Percentiles rank a stretch among this genome's conserved stretches.
phyloP scores from a whole-genome alignment of 2,888 invertebrate species.

The Ecliptopera silaceata region DNA sequence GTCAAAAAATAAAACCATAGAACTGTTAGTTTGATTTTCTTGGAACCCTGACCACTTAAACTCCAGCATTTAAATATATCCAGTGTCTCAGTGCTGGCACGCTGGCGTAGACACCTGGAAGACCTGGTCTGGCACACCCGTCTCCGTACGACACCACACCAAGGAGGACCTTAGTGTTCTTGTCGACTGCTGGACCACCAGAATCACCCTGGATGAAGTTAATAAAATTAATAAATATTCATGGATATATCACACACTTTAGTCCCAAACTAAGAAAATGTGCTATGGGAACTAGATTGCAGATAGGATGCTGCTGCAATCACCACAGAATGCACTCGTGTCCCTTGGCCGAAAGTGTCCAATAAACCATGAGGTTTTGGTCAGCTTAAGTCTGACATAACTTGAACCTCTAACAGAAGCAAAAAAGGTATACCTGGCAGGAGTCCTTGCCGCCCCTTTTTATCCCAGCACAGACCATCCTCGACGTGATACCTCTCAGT shows the following conservation, averaged over 20 bases:
- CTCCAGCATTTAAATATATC: conserved; percentile 42
- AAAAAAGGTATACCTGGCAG: conserved; percentile 67
- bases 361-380: no score
- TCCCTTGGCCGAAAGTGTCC: no score
- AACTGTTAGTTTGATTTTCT: not conserved
- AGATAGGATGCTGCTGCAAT: no score
- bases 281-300: no score
- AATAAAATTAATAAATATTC: no score
- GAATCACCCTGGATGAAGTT: conserved; percentile 55
- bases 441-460: conserved; percentile 70
- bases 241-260: no score
- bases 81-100: conserved; percentile 45
- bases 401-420: no score
- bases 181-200: conserved; percentile 56
- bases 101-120: conserved; percentile 57
- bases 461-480: conserved; percentile 70
- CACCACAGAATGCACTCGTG: no score
- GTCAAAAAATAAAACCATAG: no score
- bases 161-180: conserved; percentile 32
- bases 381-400: no score
- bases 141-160: conserved; percentile 57
- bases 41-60: conserved; percentile 23
- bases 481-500: conserved; percentile 46
- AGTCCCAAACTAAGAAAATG: no score
- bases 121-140: conserved; percentile 53